phyloP scores from a whole-genome alignment of 2,113 vertebrate genomes.

The Nothocercus julius region DNA sequence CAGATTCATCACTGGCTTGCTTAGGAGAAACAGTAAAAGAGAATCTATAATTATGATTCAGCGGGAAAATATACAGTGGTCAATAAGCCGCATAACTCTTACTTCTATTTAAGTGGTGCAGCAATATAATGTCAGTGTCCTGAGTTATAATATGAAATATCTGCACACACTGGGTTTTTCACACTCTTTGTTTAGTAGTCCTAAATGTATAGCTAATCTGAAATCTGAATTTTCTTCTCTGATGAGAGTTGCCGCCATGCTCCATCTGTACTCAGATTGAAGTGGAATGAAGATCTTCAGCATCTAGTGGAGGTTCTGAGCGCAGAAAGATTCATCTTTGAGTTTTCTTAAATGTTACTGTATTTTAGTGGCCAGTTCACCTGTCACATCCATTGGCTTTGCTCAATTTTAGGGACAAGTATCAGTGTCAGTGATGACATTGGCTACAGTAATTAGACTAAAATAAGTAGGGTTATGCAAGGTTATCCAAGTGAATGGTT shows the following conservation, averaged over 20 bases:
- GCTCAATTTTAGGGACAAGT: not conserved
- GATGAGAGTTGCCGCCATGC: not conserved
- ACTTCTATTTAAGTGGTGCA: not conserved
- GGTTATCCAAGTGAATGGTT: not conserved
- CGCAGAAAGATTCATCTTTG: not conserved
- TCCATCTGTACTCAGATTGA: not conserved
- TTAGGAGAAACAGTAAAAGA: not conserved
- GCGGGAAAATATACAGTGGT: not conserved
- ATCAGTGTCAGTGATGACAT: not conserved
- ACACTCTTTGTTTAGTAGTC: not conserved
- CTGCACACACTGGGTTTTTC: not conserved
- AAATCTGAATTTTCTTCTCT: not conserved
- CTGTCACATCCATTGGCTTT: not conserved
- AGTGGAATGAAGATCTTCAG: not conserved
- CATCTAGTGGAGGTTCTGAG: not conserved
- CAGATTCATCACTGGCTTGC: not conserved
- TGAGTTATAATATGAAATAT: not conserved
- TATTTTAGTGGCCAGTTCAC: not conserved
- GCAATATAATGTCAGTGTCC: not conserved
- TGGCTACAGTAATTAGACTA: not conserved
- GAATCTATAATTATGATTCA: slow-evolving; percentile 21
- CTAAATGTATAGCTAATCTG: not conserved
- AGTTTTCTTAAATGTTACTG: not conserved
- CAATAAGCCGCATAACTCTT: not conserved
- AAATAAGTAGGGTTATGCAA: not conserved